Evolutionary conservation across 2,888 invertebrate species (phyloP).

Genomic region (Lobophora halterata): DNA sequence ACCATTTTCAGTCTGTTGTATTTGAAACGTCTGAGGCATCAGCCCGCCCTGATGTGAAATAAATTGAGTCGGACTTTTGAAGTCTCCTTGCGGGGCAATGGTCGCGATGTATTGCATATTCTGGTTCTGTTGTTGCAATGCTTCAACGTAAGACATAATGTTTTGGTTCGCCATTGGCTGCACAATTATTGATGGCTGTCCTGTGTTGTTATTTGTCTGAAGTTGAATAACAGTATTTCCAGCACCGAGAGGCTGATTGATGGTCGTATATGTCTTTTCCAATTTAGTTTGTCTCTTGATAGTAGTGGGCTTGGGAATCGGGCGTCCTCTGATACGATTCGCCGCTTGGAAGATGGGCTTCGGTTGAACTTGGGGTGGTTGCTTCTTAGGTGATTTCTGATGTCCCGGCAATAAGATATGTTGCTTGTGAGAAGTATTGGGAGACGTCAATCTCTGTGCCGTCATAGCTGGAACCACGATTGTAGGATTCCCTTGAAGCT

Average conservation of each 20-base stretch:
- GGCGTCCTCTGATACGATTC: conserved; percentile 66
- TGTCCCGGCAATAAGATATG: conserved; percentile 68
- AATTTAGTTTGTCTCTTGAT: conserved; percentile 73
- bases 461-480: conserved; percentile 73
- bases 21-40: conserved; percentile 81
- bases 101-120: conserved; percentile 89
- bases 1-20: conserved; percentile 82
- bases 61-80: conserved; percentile 79
- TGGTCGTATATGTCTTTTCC: conserved; percentile 72
- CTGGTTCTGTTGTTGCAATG: conserved; percentile 85
- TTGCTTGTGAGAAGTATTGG: conserved; percentile 68
- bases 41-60: conserved; percentile 73
- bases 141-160: conserved; percentile 85
- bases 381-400: conserved; percentile 76
- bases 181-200: conserved; percentile 84
- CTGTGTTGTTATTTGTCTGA: conserved; percentile 78
- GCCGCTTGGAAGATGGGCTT: conserved; percentile 74
- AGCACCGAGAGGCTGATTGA: conserved; percentile 70
- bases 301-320: conserved; percentile 70
- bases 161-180: conserved; percentile 83
- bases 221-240: conserved; percentile 80
- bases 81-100: conserved; percentile 82
- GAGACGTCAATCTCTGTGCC: conserved; percentile 68
- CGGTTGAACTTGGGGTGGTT: conserved; percentile 69
- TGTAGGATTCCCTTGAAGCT: conserved; percentile 71